A percentile compares a stretch with the other conserved stretches of the same genome.
Conservation (phyloP, 2,797 vertebrate genomes). For the Erithacus rubecula region DNA sequence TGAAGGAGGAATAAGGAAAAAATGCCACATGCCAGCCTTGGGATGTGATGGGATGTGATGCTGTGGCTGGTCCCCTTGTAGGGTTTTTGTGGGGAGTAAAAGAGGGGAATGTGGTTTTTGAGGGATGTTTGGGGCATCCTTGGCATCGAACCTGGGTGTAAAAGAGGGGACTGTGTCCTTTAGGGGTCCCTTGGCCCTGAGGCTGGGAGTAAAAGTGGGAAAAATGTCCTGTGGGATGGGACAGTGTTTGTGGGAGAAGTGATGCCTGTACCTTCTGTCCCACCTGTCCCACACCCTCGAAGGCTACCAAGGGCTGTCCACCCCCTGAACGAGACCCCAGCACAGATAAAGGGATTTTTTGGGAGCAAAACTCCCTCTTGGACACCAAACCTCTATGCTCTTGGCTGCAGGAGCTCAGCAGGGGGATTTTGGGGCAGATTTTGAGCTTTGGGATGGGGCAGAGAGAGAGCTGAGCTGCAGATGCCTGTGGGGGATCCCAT, state of each 20-base stretch:
- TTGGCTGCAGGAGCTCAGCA: not conserved
- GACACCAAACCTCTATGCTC: too few relatives aligned
- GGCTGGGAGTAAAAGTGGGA: not conserved
- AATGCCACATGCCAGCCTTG: accelerated
- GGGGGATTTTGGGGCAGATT: not conserved
- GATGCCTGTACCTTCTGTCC: not conserved
- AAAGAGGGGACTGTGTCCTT: too few relatives aligned
- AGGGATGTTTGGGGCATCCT: not conserved
- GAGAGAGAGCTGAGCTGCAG: not conserved
- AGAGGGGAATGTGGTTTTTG: not conserved
- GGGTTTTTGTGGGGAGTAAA: not conserved
- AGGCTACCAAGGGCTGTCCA: not conserved
- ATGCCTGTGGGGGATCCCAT: not conserved
- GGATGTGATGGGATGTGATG: too few relatives aligned
- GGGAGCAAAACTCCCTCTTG: not conserved
- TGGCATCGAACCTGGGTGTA: not conserved
- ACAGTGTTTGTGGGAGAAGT: accelerated
- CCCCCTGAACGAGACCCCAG: not conserved
- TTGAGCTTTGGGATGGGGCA: not conserved
- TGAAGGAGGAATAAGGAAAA: not conserved
- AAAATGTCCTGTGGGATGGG: not conserved
- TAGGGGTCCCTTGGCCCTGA: accelerated
- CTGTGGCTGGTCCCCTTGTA: accelerated
- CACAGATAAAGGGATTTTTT: accelerated
- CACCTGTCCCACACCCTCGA: too few relatives aligned